Conservation (phyloP, 2,888 invertebrate species). For the Netelia melanura region DNA sequence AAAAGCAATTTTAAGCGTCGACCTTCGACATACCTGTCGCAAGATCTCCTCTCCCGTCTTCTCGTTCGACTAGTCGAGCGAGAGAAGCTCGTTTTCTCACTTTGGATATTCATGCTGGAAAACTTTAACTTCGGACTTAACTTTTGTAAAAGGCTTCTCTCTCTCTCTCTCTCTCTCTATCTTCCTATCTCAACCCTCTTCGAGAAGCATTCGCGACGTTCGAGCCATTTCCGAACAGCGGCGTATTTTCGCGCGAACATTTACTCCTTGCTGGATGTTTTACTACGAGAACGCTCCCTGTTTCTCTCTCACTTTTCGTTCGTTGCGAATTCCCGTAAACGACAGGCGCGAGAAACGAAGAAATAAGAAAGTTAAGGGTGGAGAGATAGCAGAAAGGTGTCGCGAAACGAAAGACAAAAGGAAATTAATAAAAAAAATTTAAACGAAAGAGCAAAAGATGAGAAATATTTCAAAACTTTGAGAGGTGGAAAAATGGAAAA, state of each 20-base stretch:
- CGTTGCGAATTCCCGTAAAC: not conserved
- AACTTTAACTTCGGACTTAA: not conserved
- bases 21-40: conserved; percentile 34
- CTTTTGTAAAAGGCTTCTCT: not conserved
- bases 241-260: conserved; percentile 43
- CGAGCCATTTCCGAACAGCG: not conserved
- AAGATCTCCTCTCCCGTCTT: not conserved
- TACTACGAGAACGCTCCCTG: not conserved
- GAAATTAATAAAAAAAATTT: not conserved
- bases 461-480: not conserved
- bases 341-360: not conserved
- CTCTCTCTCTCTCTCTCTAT: not conserved
- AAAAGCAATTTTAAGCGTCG: conserved; percentile 22
- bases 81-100: not conserved
- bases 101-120: not conserved
- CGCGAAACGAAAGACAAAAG: not conserved
- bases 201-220: conserved; percentile 2
- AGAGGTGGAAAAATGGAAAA: not conserved
- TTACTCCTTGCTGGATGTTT: conserved; percentile 28
- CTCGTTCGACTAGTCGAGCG: not conserved
- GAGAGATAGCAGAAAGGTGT: not conserved
- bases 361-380: conserved; percentile 1
- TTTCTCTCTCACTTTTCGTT: not conserved
- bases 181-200: not conserved
- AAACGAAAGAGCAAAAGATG: not conserved